Evolutionary conservation across 1,140 invertebrate species (phyloP), one percentile per base, ranked within the genome.

Genomic region (Saccostrea echinata): DNA sequence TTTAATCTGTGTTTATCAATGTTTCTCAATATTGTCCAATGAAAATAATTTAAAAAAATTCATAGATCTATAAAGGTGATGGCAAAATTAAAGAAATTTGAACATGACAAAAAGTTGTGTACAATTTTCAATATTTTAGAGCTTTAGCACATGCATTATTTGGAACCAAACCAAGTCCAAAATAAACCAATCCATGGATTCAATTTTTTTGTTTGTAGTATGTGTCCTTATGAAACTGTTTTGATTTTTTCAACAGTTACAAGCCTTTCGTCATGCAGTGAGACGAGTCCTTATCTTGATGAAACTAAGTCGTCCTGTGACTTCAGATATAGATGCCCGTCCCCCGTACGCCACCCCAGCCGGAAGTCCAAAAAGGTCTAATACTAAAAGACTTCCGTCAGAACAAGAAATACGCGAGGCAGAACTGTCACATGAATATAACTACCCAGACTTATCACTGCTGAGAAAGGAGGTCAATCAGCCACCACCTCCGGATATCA

Each of bases 241-340:
- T 33, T 30, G 3, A 0, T 57, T 6, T 33, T 76, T 30, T 27
- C 6, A 12, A 33, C 27, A 76, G 68, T 30, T 76, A 12, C 68
- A 76, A 30, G 68, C 27, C 11, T 27, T 76, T 12, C 68, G 68
- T 18, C 27, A 30, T 30, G 68, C 30, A 27, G 24, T 76, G 12
- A 76, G 68, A 76, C 24, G 68, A 30, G 27, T 33, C 27, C 30
- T 30, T 33, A 24, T 76, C 18, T 30, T 76, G 68, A 33, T 76
- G 68, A 76, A 76, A 27, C 68, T 76, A 30, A 27, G 68, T 24
- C 64, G 64, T 33, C 68, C 68, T 27, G 68, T 76, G 11, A 43
- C 43, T 43, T 76, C 68, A 13, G 68, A 27, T 30, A 33, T 33
- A 12, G 68, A 33, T 16, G 8, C 16, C 30, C 27, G 55, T 21